A percentile compares a stretch with the other conserved stretches of the same genome.
phyloP scores from a whole-genome alignment of 2,888 invertebrate genomes.

The Eupithecia vulgata region DNA sequence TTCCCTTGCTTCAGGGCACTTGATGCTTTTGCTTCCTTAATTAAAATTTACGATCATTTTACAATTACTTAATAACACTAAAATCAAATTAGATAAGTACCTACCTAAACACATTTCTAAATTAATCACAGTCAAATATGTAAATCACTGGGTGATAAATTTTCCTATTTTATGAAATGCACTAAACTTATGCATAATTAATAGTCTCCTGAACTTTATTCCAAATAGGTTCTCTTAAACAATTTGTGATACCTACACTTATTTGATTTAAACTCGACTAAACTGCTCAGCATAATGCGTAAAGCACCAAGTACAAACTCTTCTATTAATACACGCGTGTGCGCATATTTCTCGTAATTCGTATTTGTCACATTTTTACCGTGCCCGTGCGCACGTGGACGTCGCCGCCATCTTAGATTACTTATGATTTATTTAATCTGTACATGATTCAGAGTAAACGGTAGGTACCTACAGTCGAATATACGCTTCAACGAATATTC shows the following conservation, averaged over 20 bases:
- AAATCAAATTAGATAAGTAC: not conserved
- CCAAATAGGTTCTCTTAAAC: not conserved
- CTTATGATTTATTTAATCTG: constrained; percentile 33
- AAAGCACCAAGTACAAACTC: constrained; percentile 31
- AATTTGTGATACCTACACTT: not conserved
- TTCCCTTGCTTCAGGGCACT: not conserved
- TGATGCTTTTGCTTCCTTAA: not conserved
- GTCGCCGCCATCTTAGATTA: constrained; percentile 27
- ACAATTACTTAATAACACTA: not conserved
- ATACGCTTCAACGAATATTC: not conserved
- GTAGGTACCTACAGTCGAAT: constrained; percentile 3
- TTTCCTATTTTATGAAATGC: constrained; percentile 16
- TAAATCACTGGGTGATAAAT: constrained; percentile 3
- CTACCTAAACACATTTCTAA: not conserved
- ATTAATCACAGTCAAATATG: no score
- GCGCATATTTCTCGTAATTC: constrained; percentile 61
- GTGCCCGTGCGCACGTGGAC: constrained; percentile 34
- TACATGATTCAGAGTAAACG: constrained; percentile 17
- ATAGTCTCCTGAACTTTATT: not conserved
- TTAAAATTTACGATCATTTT: not conserved
- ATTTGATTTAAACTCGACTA: not conserved
- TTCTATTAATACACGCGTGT: constrained; percentile 54
- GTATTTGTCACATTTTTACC: constrained; percentile 62
- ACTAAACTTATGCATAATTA: constrained; percentile 12
- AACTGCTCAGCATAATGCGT: not conserved